Conservation (phyloP, 2,113 vertebrate species). For the Calonectris borealis region DNA sequence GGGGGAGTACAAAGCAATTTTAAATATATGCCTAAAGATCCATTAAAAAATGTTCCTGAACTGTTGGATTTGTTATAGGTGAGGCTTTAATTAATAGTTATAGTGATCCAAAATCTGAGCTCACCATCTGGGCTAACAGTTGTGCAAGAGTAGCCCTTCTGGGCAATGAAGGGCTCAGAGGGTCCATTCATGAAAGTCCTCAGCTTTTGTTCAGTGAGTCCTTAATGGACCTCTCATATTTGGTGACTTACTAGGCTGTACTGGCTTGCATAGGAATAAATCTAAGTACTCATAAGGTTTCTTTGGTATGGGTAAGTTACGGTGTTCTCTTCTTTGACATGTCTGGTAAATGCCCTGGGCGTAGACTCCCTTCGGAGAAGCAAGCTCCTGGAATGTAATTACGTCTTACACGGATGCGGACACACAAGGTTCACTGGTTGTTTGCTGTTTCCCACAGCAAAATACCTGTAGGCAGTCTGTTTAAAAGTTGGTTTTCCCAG, state of each 20-base stretch:
- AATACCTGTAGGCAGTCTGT: background rate
- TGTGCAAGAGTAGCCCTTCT: background rate
- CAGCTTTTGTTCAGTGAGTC: background rate
- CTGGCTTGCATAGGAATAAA: background rate
- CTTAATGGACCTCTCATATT: background rate
- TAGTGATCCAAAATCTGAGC: background rate
- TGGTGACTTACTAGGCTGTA: background rate
- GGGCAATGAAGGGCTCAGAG: background rate
- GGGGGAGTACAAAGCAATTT: background rate
- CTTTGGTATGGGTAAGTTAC: background rate
- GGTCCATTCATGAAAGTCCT: background rate
- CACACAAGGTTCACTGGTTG: background rate
- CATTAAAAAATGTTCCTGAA: background rate
- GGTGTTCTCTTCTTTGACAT: background rate
- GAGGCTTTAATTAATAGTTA: background rate
- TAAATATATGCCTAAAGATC: background rate
- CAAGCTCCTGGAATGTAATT: background rate
- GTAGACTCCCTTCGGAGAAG: background rate
- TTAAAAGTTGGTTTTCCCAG: background rate
- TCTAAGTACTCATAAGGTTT: background rate
- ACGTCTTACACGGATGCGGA: fast-evolving
- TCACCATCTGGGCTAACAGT: background rate
- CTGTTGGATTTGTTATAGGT: background rate
- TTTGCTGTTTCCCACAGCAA: background rate
- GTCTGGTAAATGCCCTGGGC: background rate